These are phyloP conservation scores for Galeopterus variegatus DNA, from an alignment of 2,113 vertebrate species.

Conservation along the genomic window DNA sequence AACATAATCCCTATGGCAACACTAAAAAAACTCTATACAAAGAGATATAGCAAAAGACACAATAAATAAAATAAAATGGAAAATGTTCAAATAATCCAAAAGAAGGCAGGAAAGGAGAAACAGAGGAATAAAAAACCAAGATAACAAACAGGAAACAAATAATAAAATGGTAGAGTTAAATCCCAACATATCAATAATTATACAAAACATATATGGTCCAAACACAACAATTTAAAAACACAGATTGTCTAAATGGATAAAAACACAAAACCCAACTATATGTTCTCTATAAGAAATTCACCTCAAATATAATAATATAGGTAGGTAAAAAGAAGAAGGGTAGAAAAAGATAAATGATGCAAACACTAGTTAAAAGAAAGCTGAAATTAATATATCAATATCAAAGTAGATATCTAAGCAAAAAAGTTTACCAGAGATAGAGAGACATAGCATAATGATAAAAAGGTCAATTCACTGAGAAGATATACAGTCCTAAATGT, in stretches of 20 bases:
- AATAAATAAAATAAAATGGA: neutral
- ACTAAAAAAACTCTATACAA: neutral
- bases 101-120: neutral
- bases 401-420: neutral
- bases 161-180: slow-evolving; percentile 1
- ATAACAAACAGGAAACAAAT: neutral
- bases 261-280: neutral
- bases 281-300: neutral
- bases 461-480: neutral
- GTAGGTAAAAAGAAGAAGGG: slow-evolving; percentile 2
- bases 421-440: slow-evolving; percentile 6
- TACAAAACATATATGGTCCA: neutral
- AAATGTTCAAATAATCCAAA: slow-evolving; percentile 2
- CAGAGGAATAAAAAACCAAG: neutral
- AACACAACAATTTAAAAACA: slow-evolving; percentile 31
- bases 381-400: neutral
- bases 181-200: neutral
- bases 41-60: neutral
- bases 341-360: neutral
- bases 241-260: neutral
- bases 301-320: neutral
- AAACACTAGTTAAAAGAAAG: neutral
- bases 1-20: neutral
- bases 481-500: slow-evolving; percentile 16
- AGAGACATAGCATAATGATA: neutral